These are phyloP conservation scores for Neuroterus valhalla DNA, from an alignment of 1,140 invertebrate species.

Conservation along the genomic window DNA sequence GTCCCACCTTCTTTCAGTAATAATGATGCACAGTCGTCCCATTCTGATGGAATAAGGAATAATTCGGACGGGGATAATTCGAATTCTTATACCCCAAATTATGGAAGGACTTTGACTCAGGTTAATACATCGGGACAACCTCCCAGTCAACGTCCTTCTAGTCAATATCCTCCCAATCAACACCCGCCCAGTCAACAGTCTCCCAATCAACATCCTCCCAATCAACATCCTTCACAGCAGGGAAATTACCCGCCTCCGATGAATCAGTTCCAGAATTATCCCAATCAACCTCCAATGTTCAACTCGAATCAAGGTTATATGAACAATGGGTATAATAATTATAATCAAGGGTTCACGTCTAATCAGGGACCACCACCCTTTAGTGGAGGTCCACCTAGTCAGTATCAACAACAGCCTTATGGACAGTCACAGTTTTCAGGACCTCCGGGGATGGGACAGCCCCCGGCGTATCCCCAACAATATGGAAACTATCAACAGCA, in stretches of 20 bases:
- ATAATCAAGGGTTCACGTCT: conserved; percentile 59
- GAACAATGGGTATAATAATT: conserved; percentile 67
- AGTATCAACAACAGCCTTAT: conserved; percentile 60
- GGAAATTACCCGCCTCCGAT: conserved; percentile 43
- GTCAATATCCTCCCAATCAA: conserved; percentile 9
- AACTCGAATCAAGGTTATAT: conserved; percentile 57
- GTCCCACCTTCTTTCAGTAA: conserved; percentile 33
- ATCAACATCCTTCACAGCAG: conserved; percentile 28
- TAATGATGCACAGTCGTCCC: neutral
- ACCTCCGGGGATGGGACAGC: conserved; percentile 25
- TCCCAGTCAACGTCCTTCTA: neutral
- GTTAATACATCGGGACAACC: conserved; percentile 10
- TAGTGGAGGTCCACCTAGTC: conserved; percentile 47
- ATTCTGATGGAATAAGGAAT: neutral
- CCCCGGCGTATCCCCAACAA: conserved; percentile 58
- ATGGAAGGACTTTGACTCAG: conserved; percentile 41
- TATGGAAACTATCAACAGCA: conserved; percentile 68
- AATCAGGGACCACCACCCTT: conserved; percentile 52
- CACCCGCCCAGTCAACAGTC: conserved; percentile 6
- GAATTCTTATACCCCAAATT: conserved; percentile 37
- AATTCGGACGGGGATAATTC: conserved; percentile 37
- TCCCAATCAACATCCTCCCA: neutral
- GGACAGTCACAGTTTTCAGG: conserved; percentile 47
- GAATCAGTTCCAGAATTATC: conserved; percentile 56
- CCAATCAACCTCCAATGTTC: conserved; percentile 51